Base-by-base conservation (phyloP, 2,797 vertebrate species). In the Sciurus carolinensis region DNA sequence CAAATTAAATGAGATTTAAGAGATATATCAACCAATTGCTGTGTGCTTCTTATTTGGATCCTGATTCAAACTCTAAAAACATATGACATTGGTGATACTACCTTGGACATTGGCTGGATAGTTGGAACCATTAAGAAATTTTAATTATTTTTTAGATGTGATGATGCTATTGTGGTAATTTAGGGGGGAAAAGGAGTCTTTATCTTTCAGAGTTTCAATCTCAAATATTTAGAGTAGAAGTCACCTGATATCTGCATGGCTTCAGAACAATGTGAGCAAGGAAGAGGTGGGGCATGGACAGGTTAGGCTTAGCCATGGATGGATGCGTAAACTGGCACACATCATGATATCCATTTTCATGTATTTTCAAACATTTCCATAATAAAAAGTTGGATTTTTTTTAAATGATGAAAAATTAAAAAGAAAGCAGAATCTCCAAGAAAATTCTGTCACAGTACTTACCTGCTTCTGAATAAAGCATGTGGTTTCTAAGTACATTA, bases 151-250 rank as follows among this genome's bases (percentile, higher is more conserved):
- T 83, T 50, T 47, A 71, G 52, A 44, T 47, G 39, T 28, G n/a
- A 42, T 44, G 52, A 76, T 85, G 39, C 2, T 62, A 62, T n/a
- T 69, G 66, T 42, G 30, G 15, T n/a, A 76, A 11, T 54, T 59
- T 77, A 28, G 59, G 22, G 24, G 24, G 8, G 1, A 28, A 42
- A 80, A 39, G 7, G 28, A 86, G 12, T 62, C 7, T 5, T 95
- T 91, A n/a, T 76, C 73, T 82, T 94, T 96, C 52, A 96, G 62
- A 81, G 15, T 75, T 36, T 90, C 33, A 94, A 95, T 71, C 28
- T 76, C 90, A 95, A 87, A 93, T 82, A 69, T 69, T 69, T 79
- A 88, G 64, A 73, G 39, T 67, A 54, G 33, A 92, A 92, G 57
- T 91, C 52, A 62, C 22, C 39, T 71, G n/a, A 77, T 80, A 20